Base-by-base conservation (phyloP, 2,888 invertebrate species). In the Blera fallax region DNA sequence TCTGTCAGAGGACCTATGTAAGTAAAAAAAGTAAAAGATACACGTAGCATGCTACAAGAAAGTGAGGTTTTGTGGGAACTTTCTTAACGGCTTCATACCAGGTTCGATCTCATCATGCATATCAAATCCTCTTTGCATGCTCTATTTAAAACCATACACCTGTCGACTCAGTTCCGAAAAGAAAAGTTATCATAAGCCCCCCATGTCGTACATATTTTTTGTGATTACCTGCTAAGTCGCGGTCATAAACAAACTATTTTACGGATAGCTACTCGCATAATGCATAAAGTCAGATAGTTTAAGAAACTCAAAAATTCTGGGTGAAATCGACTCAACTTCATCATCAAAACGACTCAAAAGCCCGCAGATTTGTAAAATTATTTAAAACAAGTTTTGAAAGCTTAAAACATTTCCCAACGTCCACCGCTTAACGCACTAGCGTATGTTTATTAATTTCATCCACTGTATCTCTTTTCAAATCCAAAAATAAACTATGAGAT, bases 181-280 rank as follows among this genome's bases (percentile, higher is more conserved):
- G 3, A 37, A 4, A 11, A 3, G 10, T 1, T 4, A 14, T n/a
- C 40, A 40, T 24, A 21, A 77, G 50, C 52, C 62, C 73, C 60
- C 73, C 52, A 48, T 69, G 69, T 32, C 34, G 45, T 64, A 32
- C 45, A 64, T 29, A 74, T 16, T 64, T 16, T 64, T 40, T 74
- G 34, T 50, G 34, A 45, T 67, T 50, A 18, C 5, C 10, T 45
- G 18, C 18, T 18, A 60, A 58, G 40, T 24, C 40, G n/a, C n/a
- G 58, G 21, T 32, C 69, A 52, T 77, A 69, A 77, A 77, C 21
- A 69, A 32, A 60, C 8, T 7, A 69, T 60, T 69, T 67, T 76
- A 76, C 58, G 3, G 62, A 43, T 8, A 43, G 3, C n/a, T n/a
- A n/a, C n/a, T n/a, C n/a, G 18, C 24, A 1, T 11, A 21, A 34